phyloP scores from a whole-genome alignment of 2,797 vertebrate genomes.

The Neosilurus hyrtlii region DNA sequence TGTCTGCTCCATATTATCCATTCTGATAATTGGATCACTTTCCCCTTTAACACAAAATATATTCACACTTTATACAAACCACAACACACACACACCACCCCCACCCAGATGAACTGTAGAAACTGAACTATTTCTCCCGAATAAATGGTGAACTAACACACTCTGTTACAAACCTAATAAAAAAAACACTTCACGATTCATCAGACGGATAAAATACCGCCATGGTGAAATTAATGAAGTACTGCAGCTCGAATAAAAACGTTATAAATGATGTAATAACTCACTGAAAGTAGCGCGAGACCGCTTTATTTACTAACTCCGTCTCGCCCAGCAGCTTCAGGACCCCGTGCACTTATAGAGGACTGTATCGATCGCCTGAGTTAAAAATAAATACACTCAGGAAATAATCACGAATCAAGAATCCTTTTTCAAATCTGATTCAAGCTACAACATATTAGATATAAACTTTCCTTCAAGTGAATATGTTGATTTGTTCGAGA shows the following conservation, averaged over 20 bases:
- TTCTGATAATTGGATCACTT: background rate
- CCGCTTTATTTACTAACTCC: background rate
- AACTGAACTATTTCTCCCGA: background rate
- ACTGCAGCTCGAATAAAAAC: background rate
- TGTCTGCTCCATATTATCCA: slow-evolving; percentile 74
- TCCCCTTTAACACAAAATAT: background rate
- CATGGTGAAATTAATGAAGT: background rate
- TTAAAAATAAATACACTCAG: too few species aligned
- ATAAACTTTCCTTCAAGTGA: too few species aligned
- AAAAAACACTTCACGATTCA: background rate
- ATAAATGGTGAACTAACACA: background rate
- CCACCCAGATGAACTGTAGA: background rate
- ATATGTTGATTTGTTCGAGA: too few species aligned
- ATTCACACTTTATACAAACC: too few species aligned
- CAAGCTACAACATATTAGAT: too few species aligned
- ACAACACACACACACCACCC: background rate
- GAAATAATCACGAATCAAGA: too few species aligned
- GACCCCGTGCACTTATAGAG: too few species aligned
- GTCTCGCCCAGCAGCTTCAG: too few species aligned
- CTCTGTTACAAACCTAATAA: background rate
- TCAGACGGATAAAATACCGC: background rate
- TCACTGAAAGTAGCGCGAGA: background rate
- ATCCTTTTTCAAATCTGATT: too few species aligned
- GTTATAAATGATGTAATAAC: background rate
- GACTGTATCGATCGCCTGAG: background rate